These are phyloP conservation scores for Peromyscus attwateri DNA, from an alignment of 2,797 vertebrate genomes.

Conservation along the genomic window DNA sequence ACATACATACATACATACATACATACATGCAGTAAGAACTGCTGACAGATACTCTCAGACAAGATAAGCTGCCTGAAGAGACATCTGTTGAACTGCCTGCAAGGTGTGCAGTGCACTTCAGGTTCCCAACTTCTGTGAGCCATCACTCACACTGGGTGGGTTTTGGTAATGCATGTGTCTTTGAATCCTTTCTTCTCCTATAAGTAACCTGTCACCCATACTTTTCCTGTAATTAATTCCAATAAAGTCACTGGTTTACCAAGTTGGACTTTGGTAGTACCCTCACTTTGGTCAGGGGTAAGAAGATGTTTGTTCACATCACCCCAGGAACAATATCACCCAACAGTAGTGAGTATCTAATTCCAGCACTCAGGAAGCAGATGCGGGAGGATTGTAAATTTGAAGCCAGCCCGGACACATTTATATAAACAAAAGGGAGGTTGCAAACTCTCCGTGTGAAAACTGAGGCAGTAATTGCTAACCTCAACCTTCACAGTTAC, in stretches of 20 bases:
- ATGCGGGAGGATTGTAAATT: neutral
- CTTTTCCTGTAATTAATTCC: neutral
- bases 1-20: neutral
- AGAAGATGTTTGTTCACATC: neutral
- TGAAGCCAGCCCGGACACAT: neutral
- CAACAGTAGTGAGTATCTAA: neutral
- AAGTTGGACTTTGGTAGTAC: neutral
- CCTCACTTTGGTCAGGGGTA: neutral
- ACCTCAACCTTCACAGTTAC: neutral
- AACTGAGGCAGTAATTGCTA: neutral
- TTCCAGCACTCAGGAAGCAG: neutral
- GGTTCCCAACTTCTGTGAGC: neutral
- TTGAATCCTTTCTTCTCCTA: neutral
- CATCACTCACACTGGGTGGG: neutral
- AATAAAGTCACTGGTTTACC: neutral
- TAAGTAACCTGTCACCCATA: neutral
- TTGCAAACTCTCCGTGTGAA: neutral
- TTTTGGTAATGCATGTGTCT: neutral
- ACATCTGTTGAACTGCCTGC: neutral
- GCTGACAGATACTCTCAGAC: neutral
- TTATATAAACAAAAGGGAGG: neutral
- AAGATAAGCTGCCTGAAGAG: neutral
- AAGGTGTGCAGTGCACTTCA: neutral
- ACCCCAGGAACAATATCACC: neutral
- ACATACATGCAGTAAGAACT: neutral